These are phyloP conservation scores for Diabrotica undecimpunctata DNA, from an alignment of 1,140 invertebrate species.

Conservation along the genomic window DNA sequence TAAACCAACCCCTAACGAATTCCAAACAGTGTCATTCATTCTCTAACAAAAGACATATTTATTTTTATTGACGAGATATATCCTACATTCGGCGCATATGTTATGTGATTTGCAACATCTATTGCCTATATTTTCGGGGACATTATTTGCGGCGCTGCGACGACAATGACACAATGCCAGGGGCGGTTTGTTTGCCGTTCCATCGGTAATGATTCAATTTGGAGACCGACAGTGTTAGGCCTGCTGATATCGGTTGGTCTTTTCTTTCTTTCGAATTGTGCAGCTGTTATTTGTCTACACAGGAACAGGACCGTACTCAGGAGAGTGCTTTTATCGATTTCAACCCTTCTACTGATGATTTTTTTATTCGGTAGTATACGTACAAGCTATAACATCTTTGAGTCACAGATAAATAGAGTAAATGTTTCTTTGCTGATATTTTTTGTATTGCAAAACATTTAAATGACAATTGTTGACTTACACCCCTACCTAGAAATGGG, in stretches of 20 bases:
- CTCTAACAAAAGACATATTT: conserved; percentile 11
- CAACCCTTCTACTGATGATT: too few relatives aligned
- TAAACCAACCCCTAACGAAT: too few relatives aligned
- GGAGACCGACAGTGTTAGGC: conserved; percentile 31
- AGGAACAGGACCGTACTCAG: background rate
- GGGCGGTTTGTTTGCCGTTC: conserved; percentile 45
- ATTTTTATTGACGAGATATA: conserved; percentile 10
- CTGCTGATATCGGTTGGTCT: conserved; percentile 38
- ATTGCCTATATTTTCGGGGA: conserved; percentile 10
- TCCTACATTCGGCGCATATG: conserved; percentile 25
- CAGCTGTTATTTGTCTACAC: conserved; percentile 37
- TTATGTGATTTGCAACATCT: conserved; percentile 22
- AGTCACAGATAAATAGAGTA: too few relatives aligned
- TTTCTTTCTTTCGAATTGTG: conserved; percentile 34
- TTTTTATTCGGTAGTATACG: too few relatives aligned
- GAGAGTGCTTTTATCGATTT: background rate
- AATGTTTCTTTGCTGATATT: too few relatives aligned
- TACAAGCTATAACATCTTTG: too few relatives aligned
- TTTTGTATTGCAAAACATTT: too few relatives aligned
- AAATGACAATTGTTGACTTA: too few relatives aligned
- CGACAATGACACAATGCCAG: conserved; percentile 40
- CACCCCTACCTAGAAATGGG: too few relatives aligned
- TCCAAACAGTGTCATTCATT: background rate
- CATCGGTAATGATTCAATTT: conserved; percentile 48
- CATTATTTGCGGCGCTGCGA: conserved; percentile 35